These are phyloP conservation scores for Zaprionus africanus DNA, from an alignment of 1,140 invertebrate genomes.

Conservation along the genomic window DNA sequence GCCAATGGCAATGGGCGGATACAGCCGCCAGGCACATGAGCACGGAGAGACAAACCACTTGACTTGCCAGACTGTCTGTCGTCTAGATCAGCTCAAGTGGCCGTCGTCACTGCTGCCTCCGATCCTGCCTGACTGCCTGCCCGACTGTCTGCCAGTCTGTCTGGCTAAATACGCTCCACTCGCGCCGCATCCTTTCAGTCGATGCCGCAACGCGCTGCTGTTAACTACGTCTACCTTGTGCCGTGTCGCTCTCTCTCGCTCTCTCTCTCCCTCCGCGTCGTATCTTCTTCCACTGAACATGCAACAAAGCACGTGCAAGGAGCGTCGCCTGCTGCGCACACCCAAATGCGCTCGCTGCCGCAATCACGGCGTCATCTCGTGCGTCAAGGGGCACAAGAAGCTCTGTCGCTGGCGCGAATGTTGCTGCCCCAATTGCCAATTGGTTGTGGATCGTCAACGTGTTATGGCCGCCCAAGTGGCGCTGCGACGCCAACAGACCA, in stretches of 20 bases:
- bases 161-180: constrained; percentile 39
- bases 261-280: neutral
- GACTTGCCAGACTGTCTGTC: constrained; percentile 66
- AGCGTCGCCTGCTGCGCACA: constrained; percentile 86
- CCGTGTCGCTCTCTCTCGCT: neutral
- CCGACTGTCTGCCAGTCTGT: neutral
- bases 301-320: constrained; percentile 41
- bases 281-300: neutral
- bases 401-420: constrained; percentile 92
- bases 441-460: constrained; percentile 94
- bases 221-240: constrained; percentile 11
- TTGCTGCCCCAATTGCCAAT: constrained; percentile 92
- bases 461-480: constrained; percentile 96
- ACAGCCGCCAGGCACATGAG: neutral
- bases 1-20: constrained; percentile 62
- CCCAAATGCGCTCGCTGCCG: constrained; percentile 95
- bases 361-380: constrained; percentile 95
- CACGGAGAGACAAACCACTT: constrained; percentile 56
- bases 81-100: constrained; percentile 1
- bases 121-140: constrained; percentile 22
- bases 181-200: constrained; percentile 62
- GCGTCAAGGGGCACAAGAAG: constrained; percentile 94
- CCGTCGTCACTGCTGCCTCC: constrained; percentile 1
- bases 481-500: constrained; percentile 87
- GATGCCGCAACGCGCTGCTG: constrained; percentile 22